Evolutionary conservation across 2,888 invertebrate genomes (phyloP), one percentile per base, ranked within the genome.

Genomic region (Cantharis nigra): DNA sequence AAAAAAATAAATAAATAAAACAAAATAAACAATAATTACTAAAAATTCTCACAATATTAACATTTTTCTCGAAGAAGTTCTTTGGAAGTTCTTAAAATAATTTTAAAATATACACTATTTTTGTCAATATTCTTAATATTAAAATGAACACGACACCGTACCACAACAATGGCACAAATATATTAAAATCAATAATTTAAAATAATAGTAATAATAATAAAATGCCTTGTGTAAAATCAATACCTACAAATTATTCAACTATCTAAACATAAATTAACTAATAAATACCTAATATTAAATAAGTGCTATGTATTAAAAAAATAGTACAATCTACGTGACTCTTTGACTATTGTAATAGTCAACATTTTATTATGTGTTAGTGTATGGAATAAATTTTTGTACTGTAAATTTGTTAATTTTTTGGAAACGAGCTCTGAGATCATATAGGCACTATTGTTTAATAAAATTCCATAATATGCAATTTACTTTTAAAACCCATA

Each of bases 401-500:
- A 87, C 87, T 87, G 84, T 84, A 83, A 83, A 83, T 84, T 83
- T 81, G 81, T 83, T 49, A 49, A 82, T 82, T 81, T 81, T 81
- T 82, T 49, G 73, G 71, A 79, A 79, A 75, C 63, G 74, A 69
- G 77, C 80, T 83, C 83, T 85, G 87, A 87, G 87, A 87, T 87
- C 87, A 87, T 86, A 85, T 85, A 88, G 88, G 88, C 88, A 88
- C 88, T 88, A 86, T 84, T 83, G 83, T 82, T 81, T 80, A 81
- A 81, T 80, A 82, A 81, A 67, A 81, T 78, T 76, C 78, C 74
- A 76, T 71, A 30, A 30, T 30, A 78, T 69, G 70, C 73, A 70
- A 49, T 49, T n/a, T 49, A 49, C n/a, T 49, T 49, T 49, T n/a
- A 49, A 49, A 49, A 49, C 7, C n/a, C 49, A 49, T n/a, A n/a